These are phyloP conservation scores for Ammodytes dubius DNA, from an alignment of 2,113 vertebrate genomes.

Conservation along the genomic window DNA sequence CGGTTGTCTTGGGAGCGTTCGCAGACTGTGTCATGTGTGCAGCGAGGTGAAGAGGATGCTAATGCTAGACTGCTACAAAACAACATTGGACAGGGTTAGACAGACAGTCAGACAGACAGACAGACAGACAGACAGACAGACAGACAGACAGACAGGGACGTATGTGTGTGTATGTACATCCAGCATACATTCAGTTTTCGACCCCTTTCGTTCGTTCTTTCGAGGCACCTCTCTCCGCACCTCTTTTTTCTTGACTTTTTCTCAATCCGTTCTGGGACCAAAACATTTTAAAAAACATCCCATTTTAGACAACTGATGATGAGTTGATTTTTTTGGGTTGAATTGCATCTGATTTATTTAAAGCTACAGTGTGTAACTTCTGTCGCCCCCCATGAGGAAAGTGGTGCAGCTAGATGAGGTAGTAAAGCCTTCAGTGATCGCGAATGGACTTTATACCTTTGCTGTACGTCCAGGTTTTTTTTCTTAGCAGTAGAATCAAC, in stretches of 20 bases:
- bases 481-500: no score
- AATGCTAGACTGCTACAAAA: background rate
- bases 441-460: no score
- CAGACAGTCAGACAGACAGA: no score
- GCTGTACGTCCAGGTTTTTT: no score
- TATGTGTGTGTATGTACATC: conserved; percentile 23
- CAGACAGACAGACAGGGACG: conserved; percentile 27
- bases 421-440: no score
- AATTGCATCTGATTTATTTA: background rate
- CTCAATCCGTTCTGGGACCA: conserved; percentile 67
- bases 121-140: no score
- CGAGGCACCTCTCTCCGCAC: conserved; percentile 61
- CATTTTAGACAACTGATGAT: conserved; percentile 34
- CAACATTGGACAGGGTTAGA: no score
- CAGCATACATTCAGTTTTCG: conserved; percentile 55
- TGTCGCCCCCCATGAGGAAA: no score
- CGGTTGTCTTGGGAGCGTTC: conserved; percentile 44
- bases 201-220: conserved; percentile 45
- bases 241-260: conserved; percentile 49
- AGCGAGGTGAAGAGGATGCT: conserved; percentile 26
- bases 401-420: no score
- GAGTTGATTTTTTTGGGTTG: conserved; percentile 49
- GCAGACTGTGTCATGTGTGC: conserved; percentile 23
- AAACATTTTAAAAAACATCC: conserved; percentile 63
- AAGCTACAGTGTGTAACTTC: no score